Percentiles rank a stretch among this genome's conserved stretches.
These are phyloP conservation scores for Madoqua kirkii DNA, from an alignment of 2,113 vertebrate genomes.

Conservation along the genomic window DNA sequence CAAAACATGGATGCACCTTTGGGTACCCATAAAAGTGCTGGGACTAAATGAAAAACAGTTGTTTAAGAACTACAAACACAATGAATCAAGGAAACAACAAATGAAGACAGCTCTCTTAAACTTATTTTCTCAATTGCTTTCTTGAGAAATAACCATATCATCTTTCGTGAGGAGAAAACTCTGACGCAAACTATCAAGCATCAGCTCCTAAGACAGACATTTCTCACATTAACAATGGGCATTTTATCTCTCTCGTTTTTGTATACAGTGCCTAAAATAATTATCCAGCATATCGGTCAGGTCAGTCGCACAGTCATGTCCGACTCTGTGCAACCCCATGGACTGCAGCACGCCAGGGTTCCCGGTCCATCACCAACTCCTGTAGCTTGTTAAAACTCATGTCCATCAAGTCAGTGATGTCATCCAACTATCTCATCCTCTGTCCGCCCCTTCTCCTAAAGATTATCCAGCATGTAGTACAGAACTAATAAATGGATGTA, in stretches of 20 bases:
- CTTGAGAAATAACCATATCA: background rate
- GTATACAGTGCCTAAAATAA: background rate
- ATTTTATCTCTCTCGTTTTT: background rate
- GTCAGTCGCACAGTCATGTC: background rate
- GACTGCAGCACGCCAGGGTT: background rate
- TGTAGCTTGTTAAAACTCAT: background rate
- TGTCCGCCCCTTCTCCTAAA: background rate
- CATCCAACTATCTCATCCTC: background rate
- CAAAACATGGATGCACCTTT: background rate
- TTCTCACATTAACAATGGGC: background rate
- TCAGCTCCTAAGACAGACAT: background rate
- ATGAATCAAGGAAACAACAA: background rate
- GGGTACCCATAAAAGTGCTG: background rate
- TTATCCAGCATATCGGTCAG: background rate
- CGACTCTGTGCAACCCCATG: background rate
- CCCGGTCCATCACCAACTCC: background rate
- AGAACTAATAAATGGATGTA: background rate
- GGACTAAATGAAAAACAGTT: background rate
- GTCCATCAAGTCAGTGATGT: background rate
- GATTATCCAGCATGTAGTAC: background rate
- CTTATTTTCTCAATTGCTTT: background rate
- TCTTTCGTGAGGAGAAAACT: background rate
- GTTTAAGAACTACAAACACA: background rate
- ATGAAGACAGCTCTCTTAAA: background rate
- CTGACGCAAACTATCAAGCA: background rate